Conservation (phyloP, 2,888 invertebrate species). For the Poecilobothrus nobilitatus region DNA sequence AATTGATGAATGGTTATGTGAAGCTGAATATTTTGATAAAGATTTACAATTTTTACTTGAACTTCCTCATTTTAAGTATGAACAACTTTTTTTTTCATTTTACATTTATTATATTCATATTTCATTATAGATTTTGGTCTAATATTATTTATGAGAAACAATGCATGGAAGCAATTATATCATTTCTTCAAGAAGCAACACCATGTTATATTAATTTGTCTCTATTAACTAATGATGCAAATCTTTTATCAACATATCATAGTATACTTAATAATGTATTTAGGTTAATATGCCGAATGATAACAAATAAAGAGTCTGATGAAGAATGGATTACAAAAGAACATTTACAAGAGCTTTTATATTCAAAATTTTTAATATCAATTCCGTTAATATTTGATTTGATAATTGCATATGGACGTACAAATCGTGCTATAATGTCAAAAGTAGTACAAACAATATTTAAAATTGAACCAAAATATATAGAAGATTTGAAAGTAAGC, state of each 20-base stretch:
- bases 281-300: conserved; percentile 63
- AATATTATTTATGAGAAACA: conserved; percentile 57
- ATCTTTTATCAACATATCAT: conserved; percentile 47
- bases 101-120: conserved; percentile 13
- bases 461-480: conserved; percentile 48
- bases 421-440: conserved; percentile 53
- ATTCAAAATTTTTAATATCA: conserved; percentile 73
- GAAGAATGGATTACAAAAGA: conserved; percentile 58
- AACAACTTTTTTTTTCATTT: neutral
- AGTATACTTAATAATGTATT: conserved; percentile 59
- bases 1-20: conserved; percentile 60
- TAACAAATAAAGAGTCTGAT: conserved; percentile 69
- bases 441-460: conserved; percentile 60
- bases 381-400: conserved; percentile 73
- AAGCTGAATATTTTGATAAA: conserved; percentile 51
- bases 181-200: conserved; percentile 65
- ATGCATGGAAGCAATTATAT: conserved; percentile 56
- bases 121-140: conserved; percentile 64
- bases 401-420: conserved; percentile 62
- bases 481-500: conserved; percentile 50
- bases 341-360: conserved; percentile 61
- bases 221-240: conserved; percentile 41
- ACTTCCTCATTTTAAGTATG: conserved; percentile 58
- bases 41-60: conserved; percentile 62
- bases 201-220: conserved; percentile 56